These are phyloP conservation scores for Geococcyx californianus DNA, from an alignment of 2,113 vertebrate genomes.

Conservation along the genomic window DNA sequence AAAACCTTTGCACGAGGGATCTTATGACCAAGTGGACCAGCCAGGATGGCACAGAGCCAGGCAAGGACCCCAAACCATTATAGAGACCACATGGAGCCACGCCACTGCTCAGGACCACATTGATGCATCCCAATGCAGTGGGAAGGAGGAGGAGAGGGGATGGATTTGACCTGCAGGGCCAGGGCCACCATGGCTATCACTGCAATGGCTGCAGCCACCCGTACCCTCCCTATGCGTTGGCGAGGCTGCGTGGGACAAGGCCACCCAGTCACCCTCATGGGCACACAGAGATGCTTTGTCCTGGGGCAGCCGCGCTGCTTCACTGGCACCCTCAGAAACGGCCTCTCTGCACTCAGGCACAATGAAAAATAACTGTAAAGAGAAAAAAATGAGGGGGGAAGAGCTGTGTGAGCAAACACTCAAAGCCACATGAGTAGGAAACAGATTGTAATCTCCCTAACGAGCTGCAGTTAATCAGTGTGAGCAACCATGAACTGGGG, in stretches of 20 bases:
- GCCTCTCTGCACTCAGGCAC: neutral
- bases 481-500: neutral
- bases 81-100: rapidly evolving
- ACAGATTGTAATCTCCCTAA: neutral
- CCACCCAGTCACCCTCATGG: neutral
- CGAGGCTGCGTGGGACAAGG: neutral
- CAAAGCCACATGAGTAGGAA: neutral
- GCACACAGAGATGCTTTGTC: conserved; percentile 30
- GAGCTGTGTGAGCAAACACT: neutral
- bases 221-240: neutral
- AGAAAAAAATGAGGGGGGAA: neutral
- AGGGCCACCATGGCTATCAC: neutral
- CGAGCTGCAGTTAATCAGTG: neutral
- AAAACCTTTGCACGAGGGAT: neutral
- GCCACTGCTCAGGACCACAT: neutral
- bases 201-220: neutral
- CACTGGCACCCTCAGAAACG: neutral
- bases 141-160: neutral
- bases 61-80: neutral
- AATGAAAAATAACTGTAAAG: neutral
- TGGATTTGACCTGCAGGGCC: neutral
- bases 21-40: rapidly evolving
- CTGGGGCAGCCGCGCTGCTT: rapidly evolving
- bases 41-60: neutral
- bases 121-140: neutral